Evolutionary conservation across 2,113 vertebrate genomes (phyloP).

Genomic region (Parotia lawesii): DNA sequence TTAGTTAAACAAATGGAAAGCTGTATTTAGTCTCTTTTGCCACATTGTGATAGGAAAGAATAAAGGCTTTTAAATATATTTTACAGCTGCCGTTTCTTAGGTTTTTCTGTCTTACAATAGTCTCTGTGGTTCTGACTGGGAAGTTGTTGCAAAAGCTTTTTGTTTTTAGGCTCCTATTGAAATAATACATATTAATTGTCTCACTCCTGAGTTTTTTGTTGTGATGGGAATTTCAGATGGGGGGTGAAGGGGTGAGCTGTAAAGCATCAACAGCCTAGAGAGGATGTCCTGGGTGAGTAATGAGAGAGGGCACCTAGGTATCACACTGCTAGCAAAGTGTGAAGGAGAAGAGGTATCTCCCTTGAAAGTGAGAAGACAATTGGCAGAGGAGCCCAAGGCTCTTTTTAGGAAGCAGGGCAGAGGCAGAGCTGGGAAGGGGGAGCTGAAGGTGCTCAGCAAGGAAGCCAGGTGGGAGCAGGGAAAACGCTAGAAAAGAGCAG

Average conservation of each 20-base stretch:
- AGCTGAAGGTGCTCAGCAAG: neutral
- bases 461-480: neutral
- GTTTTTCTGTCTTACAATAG: conserved; percentile 58
- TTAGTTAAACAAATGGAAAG: conserved; percentile 73
- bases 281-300: neutral
- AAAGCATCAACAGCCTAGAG: neutral
- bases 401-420: neutral
- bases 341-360: neutral
- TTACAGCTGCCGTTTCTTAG: conserved; percentile 68
- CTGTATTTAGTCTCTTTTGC: conserved; percentile 71
- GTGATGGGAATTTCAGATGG: neutral
- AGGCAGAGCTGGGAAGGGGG: neutral
- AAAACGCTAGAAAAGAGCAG: neutral
- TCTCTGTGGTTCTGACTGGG: conserved; percentile 43
- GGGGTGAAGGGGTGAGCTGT: neutral
- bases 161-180: conserved; percentile 62
- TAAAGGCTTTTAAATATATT: conserved; percentile 67
- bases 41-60: conserved; percentile 70
- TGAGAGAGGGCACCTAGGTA: neutral
- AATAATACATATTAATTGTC: conserved; percentile 44
- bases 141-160: conserved; percentile 52
- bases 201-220: conserved; percentile 29
- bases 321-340: neutral
- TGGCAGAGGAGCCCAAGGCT: neutral
- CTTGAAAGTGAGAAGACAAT: neutral